phyloP scores from a whole-genome alignment of 2,888 invertebrate genomes.

The Hyposoter dolosus region DNA sequence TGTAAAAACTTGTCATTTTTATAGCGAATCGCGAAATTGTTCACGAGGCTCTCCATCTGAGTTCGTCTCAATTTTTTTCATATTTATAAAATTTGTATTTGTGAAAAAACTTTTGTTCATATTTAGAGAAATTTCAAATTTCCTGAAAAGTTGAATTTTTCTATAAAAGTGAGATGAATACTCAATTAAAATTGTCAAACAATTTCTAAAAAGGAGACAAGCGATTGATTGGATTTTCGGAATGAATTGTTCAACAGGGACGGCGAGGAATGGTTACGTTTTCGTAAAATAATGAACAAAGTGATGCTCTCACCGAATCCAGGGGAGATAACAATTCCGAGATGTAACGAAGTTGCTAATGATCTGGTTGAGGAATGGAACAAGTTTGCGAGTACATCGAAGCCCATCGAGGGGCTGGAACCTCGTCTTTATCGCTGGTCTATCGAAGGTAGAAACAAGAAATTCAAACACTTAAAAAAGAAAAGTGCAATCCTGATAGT shows the following conservation, averaged over 20 bases:
- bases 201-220: too few species aligned
- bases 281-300: slow-evolving; percentile 91
- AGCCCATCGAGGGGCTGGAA: slow-evolving; percentile 87
- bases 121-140: not conserved
- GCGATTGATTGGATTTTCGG: not conserved
- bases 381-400: slow-evolving; percentile 77
- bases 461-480: not conserved
- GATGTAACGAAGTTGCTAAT: slow-evolving; percentile 87
- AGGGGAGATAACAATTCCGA: slow-evolving; percentile 86
- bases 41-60: slow-evolving; percentile 88
- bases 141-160: not conserved
- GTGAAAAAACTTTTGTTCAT: not conserved
- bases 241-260: slow-evolving; percentile 85
- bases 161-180: not conserved
- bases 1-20: slow-evolving; percentile 91
- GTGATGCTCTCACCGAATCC: slow-evolving; percentile 88
- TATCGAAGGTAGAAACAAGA: slow-evolving; percentile 88
- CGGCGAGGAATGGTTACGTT: slow-evolving; percentile 92
- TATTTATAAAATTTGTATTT: too few species aligned
- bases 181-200: too few species aligned
- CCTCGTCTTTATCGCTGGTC: slow-evolving; percentile 91
- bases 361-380: slow-evolving; percentile 87
- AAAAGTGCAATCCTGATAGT: not conserved
- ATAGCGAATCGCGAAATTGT: slow-evolving; percentile 91
- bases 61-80: not conserved